Base-by-base conservation (phyloP, 1,140 invertebrate genomes). In the Magallana angulata region DNA sequence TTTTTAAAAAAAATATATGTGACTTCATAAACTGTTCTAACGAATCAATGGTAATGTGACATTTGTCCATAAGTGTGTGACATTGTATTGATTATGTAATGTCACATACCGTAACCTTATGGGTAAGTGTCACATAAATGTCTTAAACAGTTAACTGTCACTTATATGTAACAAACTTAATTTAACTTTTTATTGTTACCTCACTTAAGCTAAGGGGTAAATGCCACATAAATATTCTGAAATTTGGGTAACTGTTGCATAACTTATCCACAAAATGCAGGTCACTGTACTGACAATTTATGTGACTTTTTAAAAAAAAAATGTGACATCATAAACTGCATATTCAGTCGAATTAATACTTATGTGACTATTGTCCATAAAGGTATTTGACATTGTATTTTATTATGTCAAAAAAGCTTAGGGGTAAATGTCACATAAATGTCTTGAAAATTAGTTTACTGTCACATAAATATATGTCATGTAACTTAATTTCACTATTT, bases 81-180 rank as follows among this genome's bases (percentile, higher is more conserved):
- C 71, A 80, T 80, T 80, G 36, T 30, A 80, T 80, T 48, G 36
- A 24, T 80, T 24, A 80, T 80, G 18, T 80, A 80, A 80, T 30
- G 71, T 80, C 71, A 80, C 71, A 80, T 80, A 80, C 71, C 71
- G 36, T 80, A 80, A 80, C 36, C 36, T 80, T 80, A 80, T 80
- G 71, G 71, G 36, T 48, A 80, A 80, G 71, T 80, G 71, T 80
- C 71, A 80, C 71, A 80, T 80, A 80, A 62, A 62, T 62, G 60
- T 62, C 60, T 62, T 62, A 62, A 62, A 62, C 60, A 62, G 60
- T 62, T 62, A 16, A 62, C 60, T 62, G 60, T 62, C 60, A 62
- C 60, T 62, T 62, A 62, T 62, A 62, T 62, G 60, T 62, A 62
- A 62, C 60, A 62, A 62, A 62, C 60, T 62, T 62, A 62, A 62